Base-by-base conservation (phyloP, 2,888 invertebrate species). In the Leptinotarsa rubiginosa region DNA sequence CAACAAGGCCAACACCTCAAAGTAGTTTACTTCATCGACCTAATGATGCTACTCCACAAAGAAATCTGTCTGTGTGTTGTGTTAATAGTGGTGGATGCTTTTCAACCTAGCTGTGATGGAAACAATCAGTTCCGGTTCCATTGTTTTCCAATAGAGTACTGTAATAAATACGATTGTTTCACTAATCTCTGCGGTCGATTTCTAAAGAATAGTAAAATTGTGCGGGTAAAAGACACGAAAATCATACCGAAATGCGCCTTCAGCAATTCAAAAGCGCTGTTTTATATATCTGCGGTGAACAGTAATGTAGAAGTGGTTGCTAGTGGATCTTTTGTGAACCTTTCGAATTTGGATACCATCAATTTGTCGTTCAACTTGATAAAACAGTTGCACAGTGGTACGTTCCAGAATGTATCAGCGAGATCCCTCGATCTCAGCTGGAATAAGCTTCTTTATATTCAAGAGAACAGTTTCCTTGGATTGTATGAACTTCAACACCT, bases 181-280 rank as follows among this genome's bases (percentile, higher is more conserved):
- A 65, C 22, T n/a, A 68, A 69, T 59, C 47, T 73, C 1, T 22
- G 71, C n/a, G 77, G 77, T 22, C 66, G 47, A 15, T 67, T 67
- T 49, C 22, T 16, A 3, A 47, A 15, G 7, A 16, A 68, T 16
- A 62, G 50, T 15, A 50, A 64, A 7, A 13, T 78, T 15, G 73
- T 78, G 25, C 75, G 71, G 72, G 77, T 78, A 64, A 54, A 59
- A 41, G 47, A 69, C 18, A 72, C 74, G 15, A 62, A 71, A 52
- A 65, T 78, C 15, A 47, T 78, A 65, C 77, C 78, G 1, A 75
- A 72, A n/a, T 78, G 78, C 71, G 78, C 78, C 13, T 75, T 78
- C 64, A 69, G 65, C 47, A 70, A 73, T 22, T 47, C 69, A 2
- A 4, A 41, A 3, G 59, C 47, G 3, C 47, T 78, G 5, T 49